phyloP scores from a whole-genome alignment of 2,113 vertebrate species.

The Hucho hucho region DNA sequence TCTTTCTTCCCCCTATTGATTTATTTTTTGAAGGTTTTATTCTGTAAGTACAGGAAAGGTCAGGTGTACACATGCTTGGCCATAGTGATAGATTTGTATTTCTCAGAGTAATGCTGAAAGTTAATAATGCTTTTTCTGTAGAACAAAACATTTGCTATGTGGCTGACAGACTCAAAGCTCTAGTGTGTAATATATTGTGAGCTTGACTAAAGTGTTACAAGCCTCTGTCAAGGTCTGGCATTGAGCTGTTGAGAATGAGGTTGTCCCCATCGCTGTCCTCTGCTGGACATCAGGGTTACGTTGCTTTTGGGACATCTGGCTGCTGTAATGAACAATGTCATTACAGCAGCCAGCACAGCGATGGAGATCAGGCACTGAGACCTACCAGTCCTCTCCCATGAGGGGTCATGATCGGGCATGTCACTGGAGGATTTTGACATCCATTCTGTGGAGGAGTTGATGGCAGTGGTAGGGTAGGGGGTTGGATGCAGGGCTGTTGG shows the following conservation, averaged over 20 bases:
- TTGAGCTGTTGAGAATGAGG: background rate
- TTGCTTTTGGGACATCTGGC: background rate
- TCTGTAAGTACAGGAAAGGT: too few species aligned
- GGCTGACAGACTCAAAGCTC: too few species aligned
- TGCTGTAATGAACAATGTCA: conserved; percentile 75
- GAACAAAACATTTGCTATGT: too few species aligned
- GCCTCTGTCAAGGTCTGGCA: background rate
- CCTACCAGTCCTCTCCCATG: conserved; percentile 35
- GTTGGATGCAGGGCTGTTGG: background rate
- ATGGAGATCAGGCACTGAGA: conserved; percentile 76
- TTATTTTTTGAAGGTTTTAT: too few species aligned
- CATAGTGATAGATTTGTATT: too few species aligned
- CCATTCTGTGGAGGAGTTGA: background rate
- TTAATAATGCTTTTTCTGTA: too few species aligned
- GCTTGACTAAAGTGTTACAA: background rate
- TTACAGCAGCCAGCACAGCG: conserved; percentile 72
- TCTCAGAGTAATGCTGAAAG: too few species aligned
- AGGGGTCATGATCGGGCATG: background rate
- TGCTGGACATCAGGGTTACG: background rate
- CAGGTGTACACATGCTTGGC: too few species aligned
- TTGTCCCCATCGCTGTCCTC: background rate
- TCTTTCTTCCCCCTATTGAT: too few species aligned
- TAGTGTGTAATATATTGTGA: too few species aligned
- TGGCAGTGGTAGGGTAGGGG: background rate
- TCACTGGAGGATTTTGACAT: background rate